Percentiles rank a stretch among this genome's conserved stretches.
phyloP scores from a whole-genome alignment of 2,888 invertebrate genomes.

The Acrocyrtus sp. region DNA sequence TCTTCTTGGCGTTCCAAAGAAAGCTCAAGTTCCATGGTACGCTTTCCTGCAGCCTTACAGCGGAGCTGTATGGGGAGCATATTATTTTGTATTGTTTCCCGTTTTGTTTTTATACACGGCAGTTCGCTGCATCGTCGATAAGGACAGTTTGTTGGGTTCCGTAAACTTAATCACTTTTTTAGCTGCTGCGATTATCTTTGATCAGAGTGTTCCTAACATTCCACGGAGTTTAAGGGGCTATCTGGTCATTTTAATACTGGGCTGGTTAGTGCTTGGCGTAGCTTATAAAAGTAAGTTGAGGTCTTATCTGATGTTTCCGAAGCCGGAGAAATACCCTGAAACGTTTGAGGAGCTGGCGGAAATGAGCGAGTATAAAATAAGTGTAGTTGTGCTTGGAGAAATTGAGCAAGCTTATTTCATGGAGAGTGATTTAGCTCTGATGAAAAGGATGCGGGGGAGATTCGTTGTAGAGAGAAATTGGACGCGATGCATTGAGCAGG shows the following conservation, averaged over 20 bases:
- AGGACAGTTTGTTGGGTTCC: too few relatives aligned
- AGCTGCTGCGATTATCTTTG: constrained; percentile 23
- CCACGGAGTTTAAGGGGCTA: constrained; percentile 16
- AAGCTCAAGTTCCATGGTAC: constrained; percentile 27
- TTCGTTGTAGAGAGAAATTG: constrained; percentile 7
- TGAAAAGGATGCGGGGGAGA: constrained; percentile 10
- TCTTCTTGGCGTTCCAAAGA: constrained; percentile 18
- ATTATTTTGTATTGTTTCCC: too few relatives aligned
- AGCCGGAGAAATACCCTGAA: constrained; percentile 12
- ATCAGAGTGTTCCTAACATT: constrained; percentile 30
- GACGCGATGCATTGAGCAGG: constrained; percentile 16
- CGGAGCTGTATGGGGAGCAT: constrained; percentile 10
- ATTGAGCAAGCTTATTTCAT: constrained; percentile 34
- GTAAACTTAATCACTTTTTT: too few relatives aligned
- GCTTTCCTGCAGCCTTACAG: constrained; percentile 38
- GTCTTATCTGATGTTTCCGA: constrained; percentile 42
- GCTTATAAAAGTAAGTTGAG: constrained; percentile 41
- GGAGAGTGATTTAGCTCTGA: constrained; percentile 8
- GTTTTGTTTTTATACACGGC: too few relatives aligned
- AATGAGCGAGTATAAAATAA: constrained; percentile 19
- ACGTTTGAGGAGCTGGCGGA: constrained; percentile 44
- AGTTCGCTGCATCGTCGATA: too few relatives aligned
- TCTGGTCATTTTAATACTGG: constrained; percentile 12
- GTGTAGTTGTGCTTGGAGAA: constrained; percentile 16
- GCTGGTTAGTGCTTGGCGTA: constrained; percentile 36